Conservation (phyloP, 2,797 vertebrate genomes). For the Xyrichtys novacula region DNA sequence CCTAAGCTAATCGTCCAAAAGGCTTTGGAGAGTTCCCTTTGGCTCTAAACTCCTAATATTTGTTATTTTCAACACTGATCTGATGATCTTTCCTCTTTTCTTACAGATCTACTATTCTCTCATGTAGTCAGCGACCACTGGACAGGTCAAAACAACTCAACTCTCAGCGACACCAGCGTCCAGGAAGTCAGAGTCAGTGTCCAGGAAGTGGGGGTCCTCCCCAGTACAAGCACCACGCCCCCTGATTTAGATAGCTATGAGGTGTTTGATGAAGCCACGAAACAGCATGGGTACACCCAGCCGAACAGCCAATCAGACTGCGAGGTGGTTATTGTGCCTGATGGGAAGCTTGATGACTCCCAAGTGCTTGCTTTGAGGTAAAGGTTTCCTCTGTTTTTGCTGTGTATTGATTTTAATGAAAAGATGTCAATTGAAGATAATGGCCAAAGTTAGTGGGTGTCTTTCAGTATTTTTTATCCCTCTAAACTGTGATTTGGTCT, state of each 20-base stretch:
- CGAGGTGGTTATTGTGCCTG: conserved; percentile 74
- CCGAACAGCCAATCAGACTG: conserved; percentile 80
- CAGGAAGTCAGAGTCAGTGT: conserved; percentile 82
- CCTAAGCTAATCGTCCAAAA: neutral
- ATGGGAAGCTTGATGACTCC: conserved; percentile 71
- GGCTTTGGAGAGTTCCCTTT: neutral
- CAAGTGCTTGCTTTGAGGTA: conserved; percentile 80
- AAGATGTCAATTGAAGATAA: too few relatives aligned
- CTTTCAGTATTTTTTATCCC: too few relatives aligned
- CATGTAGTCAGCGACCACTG: conserved; percentile 91
- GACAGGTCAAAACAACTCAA: conserved; percentile 82
- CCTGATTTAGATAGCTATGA: conserved; percentile 56
- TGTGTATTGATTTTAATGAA: neutral
- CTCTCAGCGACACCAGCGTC: conserved; percentile 71
- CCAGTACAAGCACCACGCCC: conserved; percentile 74
- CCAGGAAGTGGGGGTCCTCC: conserved; percentile 81
- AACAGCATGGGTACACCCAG: conserved; percentile 66
- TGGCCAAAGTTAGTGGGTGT: too few relatives aligned
- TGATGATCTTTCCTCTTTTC: conserved; percentile 84
- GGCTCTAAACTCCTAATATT: conserved; percentile 6
- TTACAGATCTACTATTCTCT: conserved; percentile 86
- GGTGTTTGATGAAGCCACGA: conserved; percentile 68
- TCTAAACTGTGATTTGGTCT: too few relatives aligned
- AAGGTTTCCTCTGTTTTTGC: conserved; percentile 11
- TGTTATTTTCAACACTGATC: conserved; percentile 46